A percentile compares a stretch with the other conserved stretches of the same genome.
Evolutionary conservation across 2,888 invertebrate species (phyloP).

Genomic region (Hirtodrosophila trivittata): DNA sequence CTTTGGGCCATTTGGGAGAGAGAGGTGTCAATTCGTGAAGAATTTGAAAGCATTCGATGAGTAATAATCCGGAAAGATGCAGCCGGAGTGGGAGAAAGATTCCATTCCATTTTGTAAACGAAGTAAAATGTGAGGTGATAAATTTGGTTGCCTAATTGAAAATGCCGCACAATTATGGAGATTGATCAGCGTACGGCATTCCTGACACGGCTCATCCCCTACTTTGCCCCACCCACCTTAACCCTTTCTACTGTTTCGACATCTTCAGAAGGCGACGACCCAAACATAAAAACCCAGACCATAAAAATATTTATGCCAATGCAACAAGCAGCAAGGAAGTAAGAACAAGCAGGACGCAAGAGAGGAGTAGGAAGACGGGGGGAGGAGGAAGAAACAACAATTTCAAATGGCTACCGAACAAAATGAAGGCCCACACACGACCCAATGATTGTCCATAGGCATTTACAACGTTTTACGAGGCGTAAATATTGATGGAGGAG

Average conservation of each 20-base stretch:
- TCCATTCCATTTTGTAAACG: neutral
- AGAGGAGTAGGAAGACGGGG: neutral
- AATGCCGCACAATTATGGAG: slow-evolving; percentile 56
- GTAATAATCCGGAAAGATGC: slow-evolving; percentile 62
- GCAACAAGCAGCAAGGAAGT: neutral
- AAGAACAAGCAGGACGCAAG: too few relatives aligned
- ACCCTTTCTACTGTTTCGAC: neutral
- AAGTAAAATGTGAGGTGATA: slow-evolving; percentile 47
- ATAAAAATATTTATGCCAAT: slow-evolving; percentile 39
- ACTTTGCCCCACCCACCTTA: neutral
- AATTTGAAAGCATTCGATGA: slow-evolving; percentile 73
- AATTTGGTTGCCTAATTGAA: slow-evolving; percentile 65
- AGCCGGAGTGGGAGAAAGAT: slow-evolving; percentile 31
- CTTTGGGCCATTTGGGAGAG: slow-evolving; percentile 53
- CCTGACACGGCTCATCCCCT: neutral
- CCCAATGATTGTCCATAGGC: slow-evolving; percentile 35
- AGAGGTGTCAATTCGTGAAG: slow-evolving; percentile 76
- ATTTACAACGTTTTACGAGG: slow-evolving; percentile 61
- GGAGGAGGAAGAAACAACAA: slow-evolving; percentile 18
- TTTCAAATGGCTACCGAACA: slow-evolving; percentile 60
- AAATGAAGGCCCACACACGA: slow-evolving; percentile 51
- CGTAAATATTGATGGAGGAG: slow-evolving; percentile 22
- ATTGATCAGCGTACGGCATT: slow-evolving; percentile 56
- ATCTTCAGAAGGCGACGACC: neutral
- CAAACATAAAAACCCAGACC: slow-evolving; percentile 48